Evolutionary conservation across 2,888 invertebrate genomes (phyloP).

Genomic region (Melipona beecheii): DNA sequence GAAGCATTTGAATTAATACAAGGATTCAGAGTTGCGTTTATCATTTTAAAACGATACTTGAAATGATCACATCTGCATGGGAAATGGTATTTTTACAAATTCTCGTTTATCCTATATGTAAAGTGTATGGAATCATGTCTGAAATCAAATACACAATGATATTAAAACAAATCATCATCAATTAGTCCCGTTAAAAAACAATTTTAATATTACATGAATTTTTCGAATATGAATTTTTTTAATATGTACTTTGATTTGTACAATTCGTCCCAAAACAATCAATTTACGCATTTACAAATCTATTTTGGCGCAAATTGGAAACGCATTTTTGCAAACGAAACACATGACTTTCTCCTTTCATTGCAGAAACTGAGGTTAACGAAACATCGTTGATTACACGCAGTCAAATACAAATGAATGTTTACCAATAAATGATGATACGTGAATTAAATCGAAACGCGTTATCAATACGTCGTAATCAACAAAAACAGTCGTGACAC

Average conservation of each 20-base stretch:
- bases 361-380: background rate
- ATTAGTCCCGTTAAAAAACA: background rate
- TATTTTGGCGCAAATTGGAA: background rate
- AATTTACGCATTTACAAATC: background rate
- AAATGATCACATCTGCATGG: background rate
- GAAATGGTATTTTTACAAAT: background rate
- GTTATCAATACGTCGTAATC: background rate
- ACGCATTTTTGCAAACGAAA: background rate
- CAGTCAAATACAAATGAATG: no score
- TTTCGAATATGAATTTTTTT: background rate
- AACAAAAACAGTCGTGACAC: background rate
- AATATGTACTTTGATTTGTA: background rate
- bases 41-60: background rate
- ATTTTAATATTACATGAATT: background rate
- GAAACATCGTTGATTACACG: no score
- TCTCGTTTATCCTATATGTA: background rate
- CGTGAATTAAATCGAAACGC: background rate
- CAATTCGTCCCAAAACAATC: background rate
- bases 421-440: background rate
- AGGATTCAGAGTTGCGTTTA: constrained; percentile 1
- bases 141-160: constrained; percentile 8
- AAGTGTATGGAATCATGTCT: background rate
- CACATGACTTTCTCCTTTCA: background rate
- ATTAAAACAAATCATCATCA: background rate
- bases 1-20: constrained; percentile 68